Conservation (phyloP, 1,140 invertebrate genomes). For the Papilio polyxenes region DNA sequence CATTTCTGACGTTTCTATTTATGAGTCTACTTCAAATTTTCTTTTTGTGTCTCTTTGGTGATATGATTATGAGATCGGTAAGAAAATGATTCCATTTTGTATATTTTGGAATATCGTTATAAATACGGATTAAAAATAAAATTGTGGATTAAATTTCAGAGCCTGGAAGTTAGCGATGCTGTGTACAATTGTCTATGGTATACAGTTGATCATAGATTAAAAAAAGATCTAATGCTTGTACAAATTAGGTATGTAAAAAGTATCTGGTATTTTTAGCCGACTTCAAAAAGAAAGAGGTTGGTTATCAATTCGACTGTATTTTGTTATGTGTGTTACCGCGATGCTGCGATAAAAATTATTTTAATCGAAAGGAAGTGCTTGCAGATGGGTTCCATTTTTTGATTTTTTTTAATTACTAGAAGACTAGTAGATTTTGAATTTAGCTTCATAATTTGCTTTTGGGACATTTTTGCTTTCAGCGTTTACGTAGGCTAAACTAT, state of each 20-base stretch:
- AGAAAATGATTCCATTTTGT: conserved; percentile 5
- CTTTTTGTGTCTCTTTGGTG: conserved; percentile 51
- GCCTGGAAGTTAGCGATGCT: conserved; percentile 52
- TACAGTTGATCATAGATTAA: conserved; percentile 33
- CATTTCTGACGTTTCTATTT: conserved; percentile 48
- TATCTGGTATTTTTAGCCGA: neutral
- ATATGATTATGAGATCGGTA: conserved; percentile 51
- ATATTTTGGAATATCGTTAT: neutral
- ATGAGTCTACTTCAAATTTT: conserved; percentile 51
- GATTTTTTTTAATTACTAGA: no score
- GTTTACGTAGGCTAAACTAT: no score
- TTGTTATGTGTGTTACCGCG: no score
- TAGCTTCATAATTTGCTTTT: no score
- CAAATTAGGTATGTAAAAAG: conserved; percentile 50
- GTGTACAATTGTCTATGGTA: conserved; percentile 60
- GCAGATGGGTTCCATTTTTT: no score
- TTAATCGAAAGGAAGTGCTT: no score
- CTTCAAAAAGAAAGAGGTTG: no score
- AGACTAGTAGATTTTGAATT: no score
- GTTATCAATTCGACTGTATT: no score
- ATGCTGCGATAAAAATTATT: no score
- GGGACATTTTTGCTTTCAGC: no score
- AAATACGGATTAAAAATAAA: no score
- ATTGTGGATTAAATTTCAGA: conserved; percentile 42
- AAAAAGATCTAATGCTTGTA: conserved; percentile 48